Base-by-base conservation (phyloP, 2,113 vertebrate species). In the Catharus bicknelli region DNA sequence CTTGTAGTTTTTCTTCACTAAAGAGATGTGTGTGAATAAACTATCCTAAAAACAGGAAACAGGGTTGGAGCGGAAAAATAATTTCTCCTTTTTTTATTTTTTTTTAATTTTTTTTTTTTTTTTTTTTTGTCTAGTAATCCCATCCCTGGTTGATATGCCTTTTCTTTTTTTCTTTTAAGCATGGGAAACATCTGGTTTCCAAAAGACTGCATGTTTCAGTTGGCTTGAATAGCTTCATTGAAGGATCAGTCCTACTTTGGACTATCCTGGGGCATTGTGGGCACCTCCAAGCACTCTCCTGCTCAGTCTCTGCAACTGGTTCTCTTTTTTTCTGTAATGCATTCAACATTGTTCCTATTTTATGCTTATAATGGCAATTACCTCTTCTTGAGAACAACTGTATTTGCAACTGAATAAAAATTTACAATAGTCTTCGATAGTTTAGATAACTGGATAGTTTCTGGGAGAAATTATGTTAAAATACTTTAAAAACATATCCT, bases 61-160 rank as follows among this genome's bases (percentile, higher is more conserved):
- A 51, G 51, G 11, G 7, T 2, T 13, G 40, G 40, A 13, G 2
- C 8, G 5, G 0, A 0, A 15, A 17, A 0, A 15, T 16, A 1
- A 8, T 40, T 66, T 72, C 3, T n/a, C 4, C 8, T 8, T 0
- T 22, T 47, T 40, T 21, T 36, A 36, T 50, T 50, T 50, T 50
- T 50, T 69, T 75, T 29, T 67, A 34, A 34, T 34, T 34, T 34
- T 34, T 34, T 34, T 34, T 34, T 21, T 19, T 19, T 45, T 69
- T 75, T 29, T 67, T 12, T 17, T 61, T 74, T 50, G 2, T 22
- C 21, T 48, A 29, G 8, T 9, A 62, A 27, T 67, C 16, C 15
- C 8, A 10, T 40, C 21, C 2, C 38, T 42, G 3, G 5, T 17
- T 67, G 30, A 70, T 34, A 40, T 5, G 19, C 6, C 57, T 84